phyloP scores from a whole-genome alignment of 1,140 invertebrate genomes.

The Drosophila biarmipes region DNA sequence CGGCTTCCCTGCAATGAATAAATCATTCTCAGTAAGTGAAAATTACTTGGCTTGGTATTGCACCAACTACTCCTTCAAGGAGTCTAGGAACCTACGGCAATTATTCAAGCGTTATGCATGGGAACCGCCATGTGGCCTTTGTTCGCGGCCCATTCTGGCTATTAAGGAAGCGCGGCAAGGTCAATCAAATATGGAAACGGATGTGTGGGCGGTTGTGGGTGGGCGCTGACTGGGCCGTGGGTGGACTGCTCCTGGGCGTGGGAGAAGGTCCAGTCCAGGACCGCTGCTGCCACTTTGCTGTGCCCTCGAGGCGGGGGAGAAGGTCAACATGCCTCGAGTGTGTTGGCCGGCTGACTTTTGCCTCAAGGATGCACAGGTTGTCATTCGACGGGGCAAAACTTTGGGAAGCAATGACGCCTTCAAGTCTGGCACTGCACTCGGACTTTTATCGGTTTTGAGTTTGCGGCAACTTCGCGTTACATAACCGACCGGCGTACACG shows the following conservation, averaged over 20 bases:
- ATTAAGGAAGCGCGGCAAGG: slow-evolving; percentile 25
- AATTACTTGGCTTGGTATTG: not conserved
- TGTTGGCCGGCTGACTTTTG: slow-evolving; percentile 28
- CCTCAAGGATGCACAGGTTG: slow-evolving; percentile 41
- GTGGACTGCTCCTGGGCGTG: slow-evolving; percentile 1
- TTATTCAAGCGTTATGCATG: not conserved
- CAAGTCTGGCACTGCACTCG: slow-evolving; percentile 25
- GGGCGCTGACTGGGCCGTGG: not conserved
- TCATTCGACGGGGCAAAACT: not conserved
- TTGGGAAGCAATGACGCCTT: slow-evolving; percentile 10
- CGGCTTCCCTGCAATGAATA: too few relatives aligned
- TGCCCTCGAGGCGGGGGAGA: slow-evolving; percentile 51
- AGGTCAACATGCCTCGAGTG: slow-evolving; percentile 57
- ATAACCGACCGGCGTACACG: slow-evolving; percentile 23
- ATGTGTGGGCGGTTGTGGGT: slow-evolving; percentile 7
- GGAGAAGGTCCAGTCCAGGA: slow-evolving; percentile 29
- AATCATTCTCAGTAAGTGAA: not conserved
- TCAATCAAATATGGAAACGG: slow-evolving; percentile 33
- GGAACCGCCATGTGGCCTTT: slow-evolving; percentile 16
- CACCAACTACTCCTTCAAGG: not conserved
- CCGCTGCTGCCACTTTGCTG: slow-evolving; percentile 1
- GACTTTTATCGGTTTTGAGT: not conserved
- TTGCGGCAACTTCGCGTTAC: slow-evolving; percentile 40
- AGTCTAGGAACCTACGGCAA: not conserved
- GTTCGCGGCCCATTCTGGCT: slow-evolving; percentile 6